Conservation (phyloP, 2,113 vertebrate species). For the Gymnorhina tibicen region DNA sequence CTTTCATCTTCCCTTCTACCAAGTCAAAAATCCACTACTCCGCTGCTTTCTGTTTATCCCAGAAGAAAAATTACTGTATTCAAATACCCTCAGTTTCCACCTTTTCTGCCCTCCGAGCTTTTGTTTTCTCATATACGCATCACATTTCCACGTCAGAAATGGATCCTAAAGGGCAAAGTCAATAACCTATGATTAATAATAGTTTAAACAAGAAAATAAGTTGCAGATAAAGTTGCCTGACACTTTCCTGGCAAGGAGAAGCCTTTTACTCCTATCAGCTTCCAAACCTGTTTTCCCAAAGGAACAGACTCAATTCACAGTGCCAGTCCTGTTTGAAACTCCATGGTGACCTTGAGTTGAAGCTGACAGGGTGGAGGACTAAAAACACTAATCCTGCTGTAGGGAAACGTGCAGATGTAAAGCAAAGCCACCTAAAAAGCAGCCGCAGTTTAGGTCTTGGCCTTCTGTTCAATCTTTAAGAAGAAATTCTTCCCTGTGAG, state of each 20-base stretch:
- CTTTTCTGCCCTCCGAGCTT: not conserved
- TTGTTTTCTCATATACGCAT: accelerated
- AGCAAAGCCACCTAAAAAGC: not conserved
- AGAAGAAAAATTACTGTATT: not conserved
- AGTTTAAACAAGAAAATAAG: not conserved
- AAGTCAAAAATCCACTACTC: not conserved
- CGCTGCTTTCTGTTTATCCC: not conserved
- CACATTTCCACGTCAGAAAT: not conserved
- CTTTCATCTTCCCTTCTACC: not conserved
- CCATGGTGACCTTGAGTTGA: not conserved
- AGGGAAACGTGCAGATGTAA: accelerated
- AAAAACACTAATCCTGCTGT: not conserved
- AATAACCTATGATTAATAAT: not conserved
- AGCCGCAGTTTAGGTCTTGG: not conserved
- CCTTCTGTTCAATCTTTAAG: not conserved
- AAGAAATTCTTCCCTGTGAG: not conserved
- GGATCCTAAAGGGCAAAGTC: not conserved
- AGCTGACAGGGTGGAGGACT: not conserved
- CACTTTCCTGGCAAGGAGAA: not conserved
- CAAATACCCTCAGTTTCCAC: not conserved
- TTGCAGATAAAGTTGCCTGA: not conserved
- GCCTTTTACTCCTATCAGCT: not conserved
- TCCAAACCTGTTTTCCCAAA: not conserved
- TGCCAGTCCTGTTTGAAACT: not conserved
- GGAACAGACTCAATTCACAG: not conserved